Evolutionary conservation across 92 coral and sea anemone species (phyloP), one percentile per base, ranked within the genome.

Genomic region (Porites cylindrica): DNA sequence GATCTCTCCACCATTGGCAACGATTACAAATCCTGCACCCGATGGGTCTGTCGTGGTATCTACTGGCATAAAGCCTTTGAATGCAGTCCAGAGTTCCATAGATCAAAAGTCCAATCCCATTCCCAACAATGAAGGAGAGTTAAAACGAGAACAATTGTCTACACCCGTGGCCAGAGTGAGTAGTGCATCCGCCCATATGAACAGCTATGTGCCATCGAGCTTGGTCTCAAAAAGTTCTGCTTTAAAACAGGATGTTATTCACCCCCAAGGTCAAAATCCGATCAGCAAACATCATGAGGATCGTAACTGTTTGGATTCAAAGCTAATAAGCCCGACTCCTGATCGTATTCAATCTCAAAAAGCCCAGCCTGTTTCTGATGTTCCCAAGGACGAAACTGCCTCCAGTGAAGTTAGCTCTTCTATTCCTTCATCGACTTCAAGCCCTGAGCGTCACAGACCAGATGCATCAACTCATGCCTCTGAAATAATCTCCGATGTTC

Each of bases 351-450:
- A 20, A 1, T 12, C 63, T 6, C 74, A 62, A 21, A 47, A 62
- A 29, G 70, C 3, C 59, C 78, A 71, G 43, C 52, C 26, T 8
- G 72, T 62, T 24, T 56, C 61, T 56, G 47, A 38, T 38, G 47
- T 38, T 38, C 47, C 7, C 6, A 38, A 38, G 7, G 47, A 38
- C 47, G 6, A 38, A 38, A 38, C 47, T 38, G 61, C 12, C 16
- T 83, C 81, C 20, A 14, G 43, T 14, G 65, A 73, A 24, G 81
- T 73, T 26, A 73, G 51, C 32, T 83, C 73, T 16, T 72, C 87
- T 21, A 8, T 47, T 14, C 43, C 80, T 8, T 56, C 76, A 13
- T 83, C 87, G 26, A 83, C 80, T 61, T 21, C 29, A 47, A 32
- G 59, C 61, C 79, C 86, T 17, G 50, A 10, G 12, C 79, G 47